These are phyloP conservation scores for Saxicola maurus DNA, from an alignment of 2,797 vertebrate genomes.

Conservation along the genomic window DNA sequence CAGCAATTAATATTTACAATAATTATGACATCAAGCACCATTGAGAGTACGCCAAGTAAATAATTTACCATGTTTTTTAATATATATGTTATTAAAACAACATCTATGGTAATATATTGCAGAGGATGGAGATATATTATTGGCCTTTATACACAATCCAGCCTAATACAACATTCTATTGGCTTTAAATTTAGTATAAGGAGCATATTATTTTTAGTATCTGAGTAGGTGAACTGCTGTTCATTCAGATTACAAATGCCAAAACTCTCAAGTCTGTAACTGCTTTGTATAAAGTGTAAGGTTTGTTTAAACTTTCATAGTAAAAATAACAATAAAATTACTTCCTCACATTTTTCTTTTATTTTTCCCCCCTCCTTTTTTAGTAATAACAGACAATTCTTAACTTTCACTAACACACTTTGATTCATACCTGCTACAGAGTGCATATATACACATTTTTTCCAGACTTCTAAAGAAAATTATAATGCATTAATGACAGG, in stretches of 20 bases:
- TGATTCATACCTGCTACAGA: slow-evolving; percentile 77
- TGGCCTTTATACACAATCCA: slow-evolving; percentile 46
- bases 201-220: slow-evolving; percentile 58
- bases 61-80: slow-evolving; percentile 59
- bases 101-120: slow-evolving; percentile 46
- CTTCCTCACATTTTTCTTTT: slow-evolving; percentile 21
- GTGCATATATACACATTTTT: slow-evolving; percentile 75
- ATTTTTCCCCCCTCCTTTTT: neutral
- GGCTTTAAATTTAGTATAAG: slow-evolving; percentile 59
- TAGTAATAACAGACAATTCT: slow-evolving; percentile 72
- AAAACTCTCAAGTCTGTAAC: slow-evolving; percentile 57
- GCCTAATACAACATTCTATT: slow-evolving; percentile 25
- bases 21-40: slow-evolving; percentile 78
- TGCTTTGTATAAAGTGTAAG: slow-evolving; percentile 61
- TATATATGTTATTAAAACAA: slow-evolving; percentile 62
- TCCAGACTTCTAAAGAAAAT: slow-evolving; percentile 83
- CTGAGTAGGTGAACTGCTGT: slow-evolving; percentile 39
- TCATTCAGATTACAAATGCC: slow-evolving; percentile 32
- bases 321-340: slow-evolving; percentile 73
- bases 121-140: slow-evolving; percentile 6
- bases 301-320: slow-evolving; percentile 64
- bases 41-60: slow-evolving; percentile 66
- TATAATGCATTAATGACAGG: slow-evolving; percentile 85
- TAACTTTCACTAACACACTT: slow-evolving; percentile 79
- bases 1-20: slow-evolving; percentile 82